Evolutionary conservation across 2,888 invertebrate genomes (phyloP), one percentile per base, ranked within the genome.

Genomic region (Tiliacea aurago): DNA sequence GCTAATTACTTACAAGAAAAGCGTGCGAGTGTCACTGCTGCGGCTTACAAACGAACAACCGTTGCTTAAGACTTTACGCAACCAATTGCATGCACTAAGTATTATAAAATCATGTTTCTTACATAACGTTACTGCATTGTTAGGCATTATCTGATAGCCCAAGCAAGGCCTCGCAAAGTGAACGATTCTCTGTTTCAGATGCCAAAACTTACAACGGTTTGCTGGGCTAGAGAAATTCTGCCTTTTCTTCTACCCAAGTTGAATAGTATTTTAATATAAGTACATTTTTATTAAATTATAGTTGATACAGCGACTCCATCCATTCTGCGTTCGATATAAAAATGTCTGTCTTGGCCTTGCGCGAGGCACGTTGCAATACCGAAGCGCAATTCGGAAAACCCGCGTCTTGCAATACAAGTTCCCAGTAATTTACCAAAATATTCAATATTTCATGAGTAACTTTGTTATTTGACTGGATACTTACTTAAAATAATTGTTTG

Each of bases 301-400:
- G 1, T 61, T 7, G 4, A 15, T n/a, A 59, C 33, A 51, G 15
- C 70, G 51, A 67, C 80, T 86, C 82, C 37, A 81, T 9, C 4
- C 11, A 61, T 67, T 67, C 55, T 68, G 41, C 84, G 82, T 90
- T 89, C 82, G 7, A 75, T 81, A 74, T 80, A 85, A 76, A 76
- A 70, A 86, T 87, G 74, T 77, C 13, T 88, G 84, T 84, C 81
- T 84, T 89, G 89, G 76, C 87, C 86, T 90, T 94, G 91, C 92
- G 94, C 93, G 73, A 87, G 73, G 85, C 81, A 83, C 89, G 88
- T 87, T 93, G 94, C 94, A 95, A 93, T 92, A 92, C 90, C 72
- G 74, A 80, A 66, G 86, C 89, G 90, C 92, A 90, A 90, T 93
- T 94, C 92, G 96, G 95, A 93, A 96, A 96, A 95, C 93, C 95